Base-by-base conservation (phyloP, 2,113 vertebrate genomes). In the Oxygymnocypris stewartii region DNA sequence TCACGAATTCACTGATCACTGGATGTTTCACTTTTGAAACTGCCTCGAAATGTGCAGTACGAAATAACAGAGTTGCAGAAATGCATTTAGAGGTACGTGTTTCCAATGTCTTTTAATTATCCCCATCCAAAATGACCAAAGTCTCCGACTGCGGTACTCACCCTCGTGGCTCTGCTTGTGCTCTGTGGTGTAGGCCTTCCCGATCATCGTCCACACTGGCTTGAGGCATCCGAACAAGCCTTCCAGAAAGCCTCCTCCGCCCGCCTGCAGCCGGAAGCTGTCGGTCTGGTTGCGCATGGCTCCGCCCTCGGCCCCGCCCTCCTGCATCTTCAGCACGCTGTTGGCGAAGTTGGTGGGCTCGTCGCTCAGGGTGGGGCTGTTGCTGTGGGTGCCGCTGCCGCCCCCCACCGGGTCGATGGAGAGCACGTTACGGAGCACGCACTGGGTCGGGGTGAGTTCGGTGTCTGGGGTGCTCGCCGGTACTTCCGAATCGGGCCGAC, bases 191-290 rank as follows among this genome's bases (percentile, higher is more conserved):
- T 98, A 98, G 13, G 97, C 97, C 91, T 98, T 98, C 90, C 97
- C 97, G 16, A 98, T 97, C 97, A 98, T 98, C 82, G 96, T 97
- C 97, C 97, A 98, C 86, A 98, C 97, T 6, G 97, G 97, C 73
- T 95, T 95, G 76, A 98, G 94, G 92, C 97, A 98, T 31, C 97
- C 97, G 87, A 98, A 98, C 51, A 98, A 93, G 74, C 97, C 97
- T 89, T 98, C 97, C 85, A 98, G 95, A 91, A 98, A 98, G 25
- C 97, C 97, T 20, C 95, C 96, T 28, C 95, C 96, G 40, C 95
- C 96, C 0, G 91, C 95, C 92, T 97, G 96, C 76, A 98, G 90
- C 82, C 96, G 93, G 54, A 96, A 91, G 40, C 91, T 92, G n/a
- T 89, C 90, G 0, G 88, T 89, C 47, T 95, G 92, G 89, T 91